These are phyloP conservation scores for Drosophila bocqueti DNA, from an alignment of 1,140 invertebrate species.

Conservation along the genomic window DNA sequence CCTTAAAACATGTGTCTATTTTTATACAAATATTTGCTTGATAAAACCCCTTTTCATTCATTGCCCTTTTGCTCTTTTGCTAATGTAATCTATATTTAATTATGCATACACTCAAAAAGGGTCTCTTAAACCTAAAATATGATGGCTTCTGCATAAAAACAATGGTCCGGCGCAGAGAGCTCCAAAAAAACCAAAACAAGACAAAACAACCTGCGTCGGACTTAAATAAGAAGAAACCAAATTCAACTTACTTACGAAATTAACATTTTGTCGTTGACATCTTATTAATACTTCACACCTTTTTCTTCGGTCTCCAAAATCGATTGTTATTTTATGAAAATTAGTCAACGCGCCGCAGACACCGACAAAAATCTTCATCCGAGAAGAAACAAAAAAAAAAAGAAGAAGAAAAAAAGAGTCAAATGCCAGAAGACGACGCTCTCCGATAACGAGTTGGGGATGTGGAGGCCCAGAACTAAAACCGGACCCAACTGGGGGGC, in stretches of 20 bases:
- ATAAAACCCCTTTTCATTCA: slow-evolving; percentile 15
- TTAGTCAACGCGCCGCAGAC: slow-evolving; percentile 68
- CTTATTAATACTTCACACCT: slow-evolving; percentile 84
- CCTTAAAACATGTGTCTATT: background rate
- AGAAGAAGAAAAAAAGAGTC: slow-evolving; percentile 1
- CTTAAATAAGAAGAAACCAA: slow-evolving; percentile 46
- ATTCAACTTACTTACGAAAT: slow-evolving; percentile 70
- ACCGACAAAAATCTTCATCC: slow-evolving; percentile 42
- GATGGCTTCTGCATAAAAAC: slow-evolving; percentile 51
- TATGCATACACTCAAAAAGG: slow-evolving; percentile 26
- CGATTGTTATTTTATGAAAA: slow-evolving; percentile 82
- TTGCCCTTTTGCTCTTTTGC: slow-evolving; percentile 5
- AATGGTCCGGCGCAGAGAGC: slow-evolving; percentile 27
- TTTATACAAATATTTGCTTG: slow-evolving; percentile 11
- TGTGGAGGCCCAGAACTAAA: slow-evolving; percentile 45
- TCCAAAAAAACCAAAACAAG: slow-evolving; percentile 47
- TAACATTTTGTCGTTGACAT: slow-evolving; percentile 82
- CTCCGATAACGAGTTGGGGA: slow-evolving; percentile 40
- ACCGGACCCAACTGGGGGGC: slow-evolving; percentile 34
- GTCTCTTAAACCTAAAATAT: slow-evolving; percentile 33
- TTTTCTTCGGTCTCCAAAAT: slow-evolving; percentile 69
- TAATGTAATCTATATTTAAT: slow-evolving; percentile 23
- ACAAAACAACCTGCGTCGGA: slow-evolving; percentile 30
- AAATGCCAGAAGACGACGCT: slow-evolving; percentile 53
- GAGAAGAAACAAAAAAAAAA: slow-evolving; percentile 14